Evolutionary conservation across 2,888 invertebrate species (phyloP).

Genomic region (Linnaemya vulpina): DNA sequence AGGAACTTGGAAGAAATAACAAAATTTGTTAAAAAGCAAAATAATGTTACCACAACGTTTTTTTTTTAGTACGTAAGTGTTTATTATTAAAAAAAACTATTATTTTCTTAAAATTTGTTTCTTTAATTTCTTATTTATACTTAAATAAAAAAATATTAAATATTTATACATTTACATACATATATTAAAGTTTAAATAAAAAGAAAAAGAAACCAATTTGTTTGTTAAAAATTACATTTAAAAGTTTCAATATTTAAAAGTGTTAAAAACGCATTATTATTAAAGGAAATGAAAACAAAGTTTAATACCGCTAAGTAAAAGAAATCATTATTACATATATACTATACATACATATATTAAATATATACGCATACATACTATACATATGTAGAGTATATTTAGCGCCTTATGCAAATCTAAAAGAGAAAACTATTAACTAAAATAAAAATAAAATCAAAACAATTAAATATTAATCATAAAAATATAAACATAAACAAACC

Average conservation of each 20-base stretch:
- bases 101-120: constrained; percentile 49
- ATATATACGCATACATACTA: constrained; percentile 64
- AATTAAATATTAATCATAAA: constrained; percentile 16
- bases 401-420: constrained; percentile 70
- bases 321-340: constrained; percentile 45
- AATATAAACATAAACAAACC: not conserved
- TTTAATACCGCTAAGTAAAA: constrained; percentile 46
- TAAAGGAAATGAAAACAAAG: constrained; percentile 49
- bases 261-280: constrained; percentile 71
- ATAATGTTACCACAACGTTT: constrained; percentile 61
- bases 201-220: constrained; percentile 43
- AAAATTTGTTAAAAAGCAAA: constrained; percentile 42
- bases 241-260: constrained; percentile 66
- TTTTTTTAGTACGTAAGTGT: constrained; percentile 62
- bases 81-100: constrained; percentile 48
- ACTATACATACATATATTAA: constrained; percentile 35
- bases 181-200: constrained; percentile 49
- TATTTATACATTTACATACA: constrained; percentile 61
- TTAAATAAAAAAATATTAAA: constrained; percentile 46
- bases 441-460: constrained; percentile 62
- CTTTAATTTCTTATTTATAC: constrained; percentile 42
- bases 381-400: constrained; percentile 68
- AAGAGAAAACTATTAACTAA: constrained; percentile 52
- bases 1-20: constrained; percentile 44
- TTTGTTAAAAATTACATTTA: constrained; percentile 65